A percentile compares a stretch with the other conserved stretches of the same genome.
Evolutionary conservation across 2,888 invertebrate species (phyloP).

Genomic region (Druceiella hillmani): DNA sequence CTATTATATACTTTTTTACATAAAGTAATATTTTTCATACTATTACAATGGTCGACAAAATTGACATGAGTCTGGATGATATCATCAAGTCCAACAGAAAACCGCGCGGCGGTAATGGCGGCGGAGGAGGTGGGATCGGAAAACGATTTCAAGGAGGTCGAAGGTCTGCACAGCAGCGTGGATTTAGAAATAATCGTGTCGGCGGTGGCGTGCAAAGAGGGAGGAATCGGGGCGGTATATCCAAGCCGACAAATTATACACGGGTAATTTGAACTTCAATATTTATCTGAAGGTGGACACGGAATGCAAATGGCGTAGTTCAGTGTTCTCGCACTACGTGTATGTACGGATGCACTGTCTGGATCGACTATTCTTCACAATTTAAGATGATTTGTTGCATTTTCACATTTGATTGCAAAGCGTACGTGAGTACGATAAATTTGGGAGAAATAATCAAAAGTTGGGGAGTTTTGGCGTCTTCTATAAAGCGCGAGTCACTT

Average conservation of each 20-base stretch:
- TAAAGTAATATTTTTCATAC: too few relatives aligned
- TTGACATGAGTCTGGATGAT: slow-evolving; percentile 96
- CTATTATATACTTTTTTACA: too few relatives aligned
- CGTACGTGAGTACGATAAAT: too few relatives aligned
- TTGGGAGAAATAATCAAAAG: too few relatives aligned
- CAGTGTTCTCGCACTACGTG: too few relatives aligned
- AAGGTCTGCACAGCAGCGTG: slow-evolving; percentile 33
- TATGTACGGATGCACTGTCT: too few relatives aligned
- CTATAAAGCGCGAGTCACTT: too few relatives aligned
- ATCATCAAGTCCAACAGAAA: slow-evolving; percentile 85
- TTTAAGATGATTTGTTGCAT: too few relatives aligned
- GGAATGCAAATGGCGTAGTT: slow-evolving; percentile 43
- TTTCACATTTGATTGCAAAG: too few relatives aligned
- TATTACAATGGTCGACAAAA: slow-evolving; percentile 82
- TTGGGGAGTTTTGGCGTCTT: too few relatives aligned
- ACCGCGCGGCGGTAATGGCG: slow-evolving; percentile 55
- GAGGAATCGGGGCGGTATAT: slow-evolving; percentile 65
- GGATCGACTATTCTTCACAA: too few relatives aligned
- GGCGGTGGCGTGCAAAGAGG: slow-evolving; percentile 61
- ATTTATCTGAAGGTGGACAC: slow-evolving; percentile 38
- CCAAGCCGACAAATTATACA: slow-evolving; percentile 58
- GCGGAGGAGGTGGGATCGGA: slow-evolving; percentile 48
- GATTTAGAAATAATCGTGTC: slow-evolving; percentile 50
- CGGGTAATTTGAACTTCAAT: slow-evolving; percentile 59
- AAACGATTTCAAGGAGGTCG: slow-evolving; percentile 44